phyloP scores from a whole-genome alignment of 2,113 vertebrate species.

The Taxidea taxus region DNA sequence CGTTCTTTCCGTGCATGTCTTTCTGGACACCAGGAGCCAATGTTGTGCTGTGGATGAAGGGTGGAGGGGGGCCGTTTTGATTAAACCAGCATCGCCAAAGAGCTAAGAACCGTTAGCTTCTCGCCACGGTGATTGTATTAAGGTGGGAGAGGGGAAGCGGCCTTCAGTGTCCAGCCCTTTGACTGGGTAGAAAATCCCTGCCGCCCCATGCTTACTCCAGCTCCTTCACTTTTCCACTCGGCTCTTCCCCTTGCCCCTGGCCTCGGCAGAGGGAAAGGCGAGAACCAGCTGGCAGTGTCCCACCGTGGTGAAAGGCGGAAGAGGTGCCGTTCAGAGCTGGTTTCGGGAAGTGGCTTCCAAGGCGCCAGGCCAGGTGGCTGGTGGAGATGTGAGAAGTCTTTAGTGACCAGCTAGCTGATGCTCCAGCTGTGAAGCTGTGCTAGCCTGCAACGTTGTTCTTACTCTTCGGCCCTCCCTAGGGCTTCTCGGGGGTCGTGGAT shows the following conservation, averaged over 20 bases:
- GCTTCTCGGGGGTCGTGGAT: conserved; percentile 30
- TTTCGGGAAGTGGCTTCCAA: conserved; percentile 5
- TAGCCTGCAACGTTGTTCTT: conserved; percentile 49
- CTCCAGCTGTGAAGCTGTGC: neutral
- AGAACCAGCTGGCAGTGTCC: neutral
- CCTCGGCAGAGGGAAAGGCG: neutral
- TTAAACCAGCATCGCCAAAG: conserved; percentile 55
- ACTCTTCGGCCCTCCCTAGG: neutral
- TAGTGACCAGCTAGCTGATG: conserved; percentile 35
- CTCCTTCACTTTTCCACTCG: conserved; percentile 44
- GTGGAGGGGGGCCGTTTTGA: conserved; percentile 69
- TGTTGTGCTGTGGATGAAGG: conserved; percentile 64
- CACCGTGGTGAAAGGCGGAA: conserved; percentile 41
- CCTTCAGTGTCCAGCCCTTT: conserved; percentile 25
- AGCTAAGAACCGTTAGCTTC: conserved; percentile 46
- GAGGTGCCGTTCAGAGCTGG: conserved; percentile 36
- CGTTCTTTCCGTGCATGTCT: conserved; percentile 81
- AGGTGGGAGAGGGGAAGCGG: conserved; percentile 21
- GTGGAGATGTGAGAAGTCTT: neutral
- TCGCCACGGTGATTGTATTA: neutral
- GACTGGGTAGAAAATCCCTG: conserved; percentile 38
- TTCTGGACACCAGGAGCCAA: conserved; percentile 75
- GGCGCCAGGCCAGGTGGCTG: neutral
- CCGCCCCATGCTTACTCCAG: neutral
- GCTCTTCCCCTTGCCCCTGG: conserved; percentile 14